Base-by-base conservation (phyloP, 1,140 invertebrate species). In the Thaumatotibia leucotreta region DNA sequence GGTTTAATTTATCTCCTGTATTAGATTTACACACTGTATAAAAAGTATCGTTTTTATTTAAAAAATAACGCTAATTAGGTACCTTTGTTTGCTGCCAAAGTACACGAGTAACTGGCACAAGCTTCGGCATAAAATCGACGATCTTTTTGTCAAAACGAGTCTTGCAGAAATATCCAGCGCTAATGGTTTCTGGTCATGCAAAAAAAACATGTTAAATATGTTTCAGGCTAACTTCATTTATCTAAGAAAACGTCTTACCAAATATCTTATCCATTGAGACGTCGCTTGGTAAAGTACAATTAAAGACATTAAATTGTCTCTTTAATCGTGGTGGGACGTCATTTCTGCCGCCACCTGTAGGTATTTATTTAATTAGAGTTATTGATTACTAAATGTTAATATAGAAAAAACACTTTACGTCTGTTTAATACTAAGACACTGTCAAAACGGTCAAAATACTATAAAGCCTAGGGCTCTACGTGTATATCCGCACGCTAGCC, bases 181-280 rank as follows among this genome's bases (percentile, higher is more conserved):
- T 95, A 68, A 96, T 96, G 11, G 93, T 92, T 72, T 88, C 94
- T 94, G 70, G 72, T 86, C 79, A 72, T 27, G 24, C 4, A 64
- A 63, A 63, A 20, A 64, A 23, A 69, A 27, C 31, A 49, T 66
- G 50, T 39, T 29, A 39, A 49, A 35, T 9, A 23, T 2, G 23
- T 39, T 24, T 61, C 52, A 27, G 10, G 29, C 33, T 27, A 20
- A 23, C 45, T 39, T 33, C 0, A 63, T 14, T 39, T 4, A 45
- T 45, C 62, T 45, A 27, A 23, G 45, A 68, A 0, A 54, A 74
- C 8, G 10, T 14, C 84, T 82, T 86, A 93, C 94, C 93, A 88
- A 97, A 98, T 74, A 97, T 97, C 76, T 96, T 96, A 85, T 98
- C 97, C 93, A 98, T 97, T 1, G 96, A 97, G 24, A 93, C 93